Evolutionary conservation across 37 sponge, comb jelly and placozoan species (phyloP), one percentile per base, ranked within the genome.

Genomic region (Halisarca cf. caerulea): DNA sequence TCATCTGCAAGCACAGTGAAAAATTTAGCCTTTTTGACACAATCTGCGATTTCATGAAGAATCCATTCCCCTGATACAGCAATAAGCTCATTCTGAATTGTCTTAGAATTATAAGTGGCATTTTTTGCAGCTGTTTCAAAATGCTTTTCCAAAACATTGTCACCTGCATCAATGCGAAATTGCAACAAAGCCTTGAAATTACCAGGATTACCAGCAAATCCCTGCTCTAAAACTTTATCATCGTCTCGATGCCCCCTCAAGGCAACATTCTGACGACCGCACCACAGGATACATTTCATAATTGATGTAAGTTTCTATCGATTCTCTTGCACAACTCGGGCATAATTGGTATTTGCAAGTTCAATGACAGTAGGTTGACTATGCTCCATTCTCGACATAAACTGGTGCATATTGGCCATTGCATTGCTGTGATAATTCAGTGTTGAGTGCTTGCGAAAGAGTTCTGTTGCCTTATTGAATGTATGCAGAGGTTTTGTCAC

Each of bases 41-140:
- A 15, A 33, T 15, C 32, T 15, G 18, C 71, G 18, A 68, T 68
- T 32, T 32, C 18, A 11, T 68, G 32, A 27, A 32, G 20, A 68
- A 68, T 68, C 36, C 32, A 27, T 18, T 68, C 35, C 15, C 71
- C 71, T 17, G 35, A 68, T 17, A 33, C 71, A 21, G 32, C 36
- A 21, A 68, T 68, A 68, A 68, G 71, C 36, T 68, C 71, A 68
- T 68, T 68, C 18, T 68, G 71, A 18, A 68, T 68, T 14, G 71
- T 68, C 18, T 27, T 33, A 23, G 71, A 68, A 27, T 15, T 33
- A 18, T 68, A 68, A 33, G 15, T 15, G 55, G 81, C 81, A 80
- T 80, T 80, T 58, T 23, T 23, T 20, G 59, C 34, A 59, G 34
- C 39, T 34, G 11, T 20, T 57, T 59, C 58, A 15, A 80, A 59